Evolutionary conservation across 2,888 invertebrate species (phyloP).

Genomic region (Amblyteles armatorius): DNA sequence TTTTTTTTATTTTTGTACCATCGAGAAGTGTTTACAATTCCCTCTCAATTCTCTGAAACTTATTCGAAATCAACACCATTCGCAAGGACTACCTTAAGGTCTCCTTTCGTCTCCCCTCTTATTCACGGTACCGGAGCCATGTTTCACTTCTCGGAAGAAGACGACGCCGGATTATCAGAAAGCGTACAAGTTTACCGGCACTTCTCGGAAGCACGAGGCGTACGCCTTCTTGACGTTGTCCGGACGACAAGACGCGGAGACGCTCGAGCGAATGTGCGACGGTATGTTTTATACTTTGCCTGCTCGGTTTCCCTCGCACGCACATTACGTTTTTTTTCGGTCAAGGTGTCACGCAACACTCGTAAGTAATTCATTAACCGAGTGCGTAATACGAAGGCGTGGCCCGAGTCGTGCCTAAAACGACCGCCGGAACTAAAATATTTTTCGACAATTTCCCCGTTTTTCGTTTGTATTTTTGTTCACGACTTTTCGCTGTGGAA

Average conservation of each 20-base stretch:
- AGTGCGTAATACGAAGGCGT: conserved; percentile 23
- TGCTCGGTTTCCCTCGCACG: not conserved
- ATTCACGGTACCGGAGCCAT: not conserved
- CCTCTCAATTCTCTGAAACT: too few relatives aligned
- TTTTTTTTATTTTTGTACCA: too few relatives aligned
- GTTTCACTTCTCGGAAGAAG: conserved; percentile 10
- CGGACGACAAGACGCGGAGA: conserved; percentile 12
- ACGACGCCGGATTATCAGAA: conserved; percentile 24
- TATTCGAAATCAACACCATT: too few relatives aligned
- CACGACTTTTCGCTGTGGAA: not conserved
- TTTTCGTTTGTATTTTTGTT: not conserved
- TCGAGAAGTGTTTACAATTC: too few relatives aligned
- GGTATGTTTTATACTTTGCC: not conserved
- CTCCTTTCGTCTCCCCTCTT: not conserved
- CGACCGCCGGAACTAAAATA: not conserved
- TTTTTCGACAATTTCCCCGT: not conserved
- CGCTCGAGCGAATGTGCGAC: conserved; percentile 19
- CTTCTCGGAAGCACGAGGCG: conserved; percentile 21
- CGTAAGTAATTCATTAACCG: conserved; percentile 16
- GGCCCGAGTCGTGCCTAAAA: not conserved
- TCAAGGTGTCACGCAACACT: conserved; percentile 33
- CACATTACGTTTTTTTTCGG: conserved; percentile 32
- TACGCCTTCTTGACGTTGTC: conserved; percentile 16
- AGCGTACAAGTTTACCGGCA: conserved; percentile 35
- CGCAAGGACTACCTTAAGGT: not conserved